phyloP scores from a whole-genome alignment of 1,140 invertebrate genomes.

The Rhagoletis pomonella region DNA sequence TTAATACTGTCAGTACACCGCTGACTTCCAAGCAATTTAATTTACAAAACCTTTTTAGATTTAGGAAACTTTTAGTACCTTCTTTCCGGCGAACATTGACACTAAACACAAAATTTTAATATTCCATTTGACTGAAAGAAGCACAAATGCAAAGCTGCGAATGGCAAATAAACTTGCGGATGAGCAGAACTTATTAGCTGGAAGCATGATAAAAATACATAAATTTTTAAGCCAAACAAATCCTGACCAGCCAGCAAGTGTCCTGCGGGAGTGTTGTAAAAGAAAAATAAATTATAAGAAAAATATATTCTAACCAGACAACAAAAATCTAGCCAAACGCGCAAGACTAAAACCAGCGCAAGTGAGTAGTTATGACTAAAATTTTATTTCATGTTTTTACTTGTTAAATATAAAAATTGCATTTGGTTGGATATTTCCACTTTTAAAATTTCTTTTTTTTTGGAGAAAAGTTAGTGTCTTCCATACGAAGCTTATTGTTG shows the following conservation, averaged over 20 bases:
- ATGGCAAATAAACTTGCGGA: slow-evolving; percentile 43
- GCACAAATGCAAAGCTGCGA: slow-evolving; percentile 18
- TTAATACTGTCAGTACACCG: too few relatives aligned
- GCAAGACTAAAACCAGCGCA: neutral
- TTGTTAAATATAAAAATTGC: slow-evolving; percentile 48
- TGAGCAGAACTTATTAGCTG: slow-evolving; percentile 46
- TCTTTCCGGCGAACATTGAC: neutral
- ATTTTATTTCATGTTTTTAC: slow-evolving; percentile 51
- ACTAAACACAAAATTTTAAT: slow-evolving; percentile 42
- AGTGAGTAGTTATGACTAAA: slow-evolving; percentile 43
- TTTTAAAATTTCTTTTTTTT: slow-evolving; percentile 12
- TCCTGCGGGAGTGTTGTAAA: slow-evolving; percentile 20
- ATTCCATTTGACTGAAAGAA: slow-evolving; percentile 38
- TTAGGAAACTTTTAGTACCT: neutral
- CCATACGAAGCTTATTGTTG: neutral
- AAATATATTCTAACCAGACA: slow-evolving; percentile 4
- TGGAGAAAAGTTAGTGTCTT: neutral
- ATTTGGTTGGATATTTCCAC: neutral
- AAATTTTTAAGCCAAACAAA: slow-evolving; percentile 52
- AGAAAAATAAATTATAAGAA: slow-evolving; percentile 20
- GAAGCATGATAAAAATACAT: slow-evolving; percentile 50
- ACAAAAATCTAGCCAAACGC: neutral
- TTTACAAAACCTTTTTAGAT: slow-evolving; percentile 50
- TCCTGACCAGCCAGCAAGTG: slow-evolving; percentile 47
- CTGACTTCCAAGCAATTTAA: neutral